A percentile compares a stretch with the other conserved stretches of the same genome.
Conservation (phyloP, 2,888 invertebrate species). For the Drosophila silvestris region DNA sequence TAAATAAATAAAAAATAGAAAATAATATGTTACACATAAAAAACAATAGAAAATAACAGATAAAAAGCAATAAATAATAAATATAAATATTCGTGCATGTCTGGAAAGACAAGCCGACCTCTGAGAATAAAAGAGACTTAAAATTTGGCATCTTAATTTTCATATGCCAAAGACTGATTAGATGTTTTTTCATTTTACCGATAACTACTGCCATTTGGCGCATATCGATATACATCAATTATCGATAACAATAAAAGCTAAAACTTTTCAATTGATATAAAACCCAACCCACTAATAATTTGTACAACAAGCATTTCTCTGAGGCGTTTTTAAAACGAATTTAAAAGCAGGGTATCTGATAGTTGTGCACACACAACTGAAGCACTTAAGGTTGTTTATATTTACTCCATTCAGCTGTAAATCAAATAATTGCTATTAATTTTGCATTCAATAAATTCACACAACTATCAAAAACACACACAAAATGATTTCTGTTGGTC, state of each 20-base stretch:
- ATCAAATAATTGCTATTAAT: constrained; percentile 41
- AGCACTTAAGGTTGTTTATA: not conserved
- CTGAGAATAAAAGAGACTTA: no score
- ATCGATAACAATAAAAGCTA: no score
- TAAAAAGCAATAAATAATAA: not conserved
- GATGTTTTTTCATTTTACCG: no score
- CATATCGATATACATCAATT: no score
- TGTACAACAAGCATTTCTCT: no score
- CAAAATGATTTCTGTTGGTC: constrained; percentile 3
- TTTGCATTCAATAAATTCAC: constrained; percentile 27
- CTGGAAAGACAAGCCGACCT: not conserved
- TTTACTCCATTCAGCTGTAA: not conserved
- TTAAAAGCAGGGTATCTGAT: not conserved
- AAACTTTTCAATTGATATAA: no score
- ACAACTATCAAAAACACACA: constrained; percentile 4
- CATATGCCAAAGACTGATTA: no score
- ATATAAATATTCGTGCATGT: not conserved
- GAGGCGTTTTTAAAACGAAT: no score
- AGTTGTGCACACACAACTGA: not conserved
- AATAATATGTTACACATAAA: not conserved
- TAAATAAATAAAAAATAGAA: not conserved
- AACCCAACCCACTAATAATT: no score
- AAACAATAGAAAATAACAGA: not conserved
- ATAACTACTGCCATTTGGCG: no score
- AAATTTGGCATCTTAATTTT: no score